Base-by-base conservation (phyloP, 2,113 vertebrate species). In the Orientallactaga bullata region DNA sequence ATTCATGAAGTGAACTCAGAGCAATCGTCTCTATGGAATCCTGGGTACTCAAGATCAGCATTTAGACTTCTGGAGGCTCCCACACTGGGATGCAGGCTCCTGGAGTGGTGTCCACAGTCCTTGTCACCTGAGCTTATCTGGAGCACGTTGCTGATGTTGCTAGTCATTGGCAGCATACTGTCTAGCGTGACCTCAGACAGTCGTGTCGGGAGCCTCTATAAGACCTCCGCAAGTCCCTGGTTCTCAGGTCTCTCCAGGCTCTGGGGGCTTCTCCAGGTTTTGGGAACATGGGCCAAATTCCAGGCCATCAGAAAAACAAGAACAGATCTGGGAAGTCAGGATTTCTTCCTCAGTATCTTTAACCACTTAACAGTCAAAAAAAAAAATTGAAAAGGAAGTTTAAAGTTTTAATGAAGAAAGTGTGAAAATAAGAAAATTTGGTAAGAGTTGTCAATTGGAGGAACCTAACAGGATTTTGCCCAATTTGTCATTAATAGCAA, bases 181-280 rank as follows among this genome's bases (percentile, higher is more conserved):
- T 61, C 9, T 7, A 11, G 23, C 5, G 5, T 2, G 0, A 69
- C 28, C 23, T 47, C n/a, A 35, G 17, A 0, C n/a, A 10, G 1
- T 2, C 4, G 13, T 23, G 17, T 47, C 15, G 69, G 24, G 16
- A 58, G 58, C 4, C 12, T 0, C 4, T 3, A 4, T 18, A 9
- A 65, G 0, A 2, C 30, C 17, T 12, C 65, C 21, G 17, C 3
- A 17, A 17, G 24, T 8, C 1, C 4, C 15, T 4, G 5, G 42
- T 47, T 47, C 42, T 47, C 42, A 47, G 42, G 42, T 6, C 8
- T 47, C 42, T 47, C 42, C 42, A 47, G 42, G 42, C 42, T 47
- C 42, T 39, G n/a, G 51, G 26, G n/a, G 26, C 47, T 78, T 90
- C 28, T 42, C 21, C 66, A 47, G 23, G 10, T 35, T 7, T 23